Conservation (phyloP, 1,140 invertebrate genomes). For the Sipha flava region DNA sequence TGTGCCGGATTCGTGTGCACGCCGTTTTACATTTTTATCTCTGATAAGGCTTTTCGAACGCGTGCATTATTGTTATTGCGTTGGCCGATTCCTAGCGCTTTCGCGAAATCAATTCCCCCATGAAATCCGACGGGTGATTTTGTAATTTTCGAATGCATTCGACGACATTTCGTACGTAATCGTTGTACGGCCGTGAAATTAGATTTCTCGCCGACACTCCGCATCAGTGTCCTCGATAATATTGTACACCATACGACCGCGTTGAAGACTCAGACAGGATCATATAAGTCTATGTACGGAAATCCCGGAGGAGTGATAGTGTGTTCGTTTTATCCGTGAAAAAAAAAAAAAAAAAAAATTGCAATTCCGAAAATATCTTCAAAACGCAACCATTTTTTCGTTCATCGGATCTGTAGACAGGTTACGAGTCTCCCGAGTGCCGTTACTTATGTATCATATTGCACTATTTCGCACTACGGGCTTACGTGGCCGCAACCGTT, state of each 20-base stretch:
- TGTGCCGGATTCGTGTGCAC: too few relatives aligned
- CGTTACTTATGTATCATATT: slow-evolving; percentile 16
- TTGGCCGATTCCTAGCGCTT: too few relatives aligned
- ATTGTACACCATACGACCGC: not conserved
- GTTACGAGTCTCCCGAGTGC: slow-evolving; percentile 13
- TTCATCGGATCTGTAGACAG: not conserved
- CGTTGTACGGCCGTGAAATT: not conserved
- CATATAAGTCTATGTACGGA: slow-evolving; percentile 1
- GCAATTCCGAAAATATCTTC: not conserved
- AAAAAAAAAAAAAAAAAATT: slow-evolving; percentile 12
- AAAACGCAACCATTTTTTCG: slow-evolving; percentile 3
- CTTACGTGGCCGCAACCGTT: not conserved
- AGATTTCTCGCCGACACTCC: not conserved
- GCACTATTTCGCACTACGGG: not conserved
- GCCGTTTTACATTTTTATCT: too few relatives aligned
- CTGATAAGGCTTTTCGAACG: too few relatives aligned
- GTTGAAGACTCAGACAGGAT: not conserved
- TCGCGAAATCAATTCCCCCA: too few relatives aligned
- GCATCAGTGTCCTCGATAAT: not conserved
- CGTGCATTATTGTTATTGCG: not conserved
- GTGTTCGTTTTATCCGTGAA: not conserved
- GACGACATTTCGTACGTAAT: not conserved
- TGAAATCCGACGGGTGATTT: not conserved
- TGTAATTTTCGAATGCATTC: not conserved
- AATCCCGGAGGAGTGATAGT: slow-evolving; percentile 5